phyloP scores from a whole-genome alignment of 1,140 invertebrate species.

The Plectrocnemia conspersa region DNA sequence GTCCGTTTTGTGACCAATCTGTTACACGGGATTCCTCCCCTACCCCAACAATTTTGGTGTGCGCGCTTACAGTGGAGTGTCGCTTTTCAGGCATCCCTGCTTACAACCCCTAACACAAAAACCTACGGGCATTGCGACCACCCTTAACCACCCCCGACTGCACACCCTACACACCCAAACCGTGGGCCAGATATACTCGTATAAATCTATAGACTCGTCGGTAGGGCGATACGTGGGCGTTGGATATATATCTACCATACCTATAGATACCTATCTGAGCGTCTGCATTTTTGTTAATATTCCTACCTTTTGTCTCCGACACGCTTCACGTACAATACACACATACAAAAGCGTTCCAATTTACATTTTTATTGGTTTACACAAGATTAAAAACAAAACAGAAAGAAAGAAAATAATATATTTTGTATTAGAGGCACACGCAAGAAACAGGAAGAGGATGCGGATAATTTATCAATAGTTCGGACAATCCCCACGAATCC shows the following conservation, averaged over 20 bases:
- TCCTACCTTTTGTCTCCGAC: too few species aligned
- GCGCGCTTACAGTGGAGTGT: slow-evolving; percentile 14
- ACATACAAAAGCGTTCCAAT: too few species aligned
- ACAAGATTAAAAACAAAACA: too few species aligned
- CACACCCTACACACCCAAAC: too few species aligned
- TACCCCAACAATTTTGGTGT: slow-evolving; percentile 20
- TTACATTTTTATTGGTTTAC: too few species aligned
- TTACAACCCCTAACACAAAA: slow-evolving; percentile 1
- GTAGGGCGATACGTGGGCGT: background rate
- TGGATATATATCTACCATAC: background rate
- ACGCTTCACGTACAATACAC: too few species aligned
- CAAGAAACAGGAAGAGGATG: too few species aligned
- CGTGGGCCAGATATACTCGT: background rate
- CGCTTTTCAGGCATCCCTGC: slow-evolving; percentile 20
- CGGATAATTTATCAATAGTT: too few species aligned
- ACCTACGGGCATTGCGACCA: background rate
- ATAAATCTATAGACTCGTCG: slow-evolving; percentile 17
- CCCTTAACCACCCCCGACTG: background rate
- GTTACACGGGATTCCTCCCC: slow-evolving; percentile 13
- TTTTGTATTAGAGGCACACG: too few species aligned
- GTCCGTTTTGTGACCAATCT: too few species aligned
- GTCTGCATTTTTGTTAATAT: background rate
- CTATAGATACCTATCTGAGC: background rate
- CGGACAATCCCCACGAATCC: too few species aligned
- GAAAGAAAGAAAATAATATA: too few species aligned